Percentiles rank a stretch among this genome's conserved stretches.
Evolutionary conservation across 2,113 vertebrate genomes (phyloP).

Genomic region (Xyliphius kryptos): DNA sequence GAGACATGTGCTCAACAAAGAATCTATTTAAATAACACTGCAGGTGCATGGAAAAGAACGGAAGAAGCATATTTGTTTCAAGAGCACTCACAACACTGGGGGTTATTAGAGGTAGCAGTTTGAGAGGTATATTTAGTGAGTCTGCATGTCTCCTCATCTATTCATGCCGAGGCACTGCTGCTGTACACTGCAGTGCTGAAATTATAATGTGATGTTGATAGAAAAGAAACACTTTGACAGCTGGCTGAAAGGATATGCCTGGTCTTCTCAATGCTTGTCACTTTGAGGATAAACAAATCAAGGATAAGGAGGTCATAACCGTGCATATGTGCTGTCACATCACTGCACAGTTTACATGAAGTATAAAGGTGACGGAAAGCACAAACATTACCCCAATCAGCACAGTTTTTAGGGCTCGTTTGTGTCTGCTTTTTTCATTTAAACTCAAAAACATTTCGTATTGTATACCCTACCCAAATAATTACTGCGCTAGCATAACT

Average conservation of each 20-base stretch:
- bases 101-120: constrained; percentile 41
- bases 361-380: not conserved
- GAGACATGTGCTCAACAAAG: not conserved
- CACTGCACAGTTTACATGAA: constrained; percentile 16
- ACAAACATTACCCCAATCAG: constrained; percentile 10
- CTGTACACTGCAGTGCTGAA: constrained; percentile 22
- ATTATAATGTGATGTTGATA: constrained; percentile 43
- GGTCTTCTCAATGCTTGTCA: constrained; percentile 38
- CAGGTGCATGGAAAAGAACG: constrained; percentile 1
- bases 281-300: constrained; percentile 40
- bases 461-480: too few species aligned
- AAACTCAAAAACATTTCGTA: too few species aligned
- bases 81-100: constrained; percentile 35
- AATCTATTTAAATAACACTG: constrained; percentile 12
- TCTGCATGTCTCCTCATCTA: constrained; percentile 35
- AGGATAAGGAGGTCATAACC: constrained; percentile 39
- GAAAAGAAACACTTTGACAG: constrained; percentile 40
- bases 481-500: too few species aligned
- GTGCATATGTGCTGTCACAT: constrained; percentile 35
- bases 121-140: constrained; percentile 37
- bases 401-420: not conserved
- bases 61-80: constrained; percentile 35
- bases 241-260: constrained; percentile 40
- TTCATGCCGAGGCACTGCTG: constrained; percentile 32
- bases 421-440: too few species aligned